Base-by-base conservation (phyloP, 2,113 vertebrate species). In the Pseudorhombus dupliciocellatus region DNA sequence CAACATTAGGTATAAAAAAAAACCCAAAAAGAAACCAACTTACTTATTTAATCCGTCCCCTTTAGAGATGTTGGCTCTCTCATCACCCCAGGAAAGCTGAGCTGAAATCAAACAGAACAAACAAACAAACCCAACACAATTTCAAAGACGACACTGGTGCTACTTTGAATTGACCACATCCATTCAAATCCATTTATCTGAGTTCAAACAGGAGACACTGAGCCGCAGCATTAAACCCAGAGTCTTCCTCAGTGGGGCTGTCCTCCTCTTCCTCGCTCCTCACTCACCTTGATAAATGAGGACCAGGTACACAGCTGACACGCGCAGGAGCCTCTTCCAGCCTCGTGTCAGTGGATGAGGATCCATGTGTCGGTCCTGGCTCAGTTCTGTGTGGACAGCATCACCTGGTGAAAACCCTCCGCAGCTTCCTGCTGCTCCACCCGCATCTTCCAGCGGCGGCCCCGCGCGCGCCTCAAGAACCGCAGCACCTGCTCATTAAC, bases 251-350 rank as follows among this genome's bases (percentile, higher is more conserved):
- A 20, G 54, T 54, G 21, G 15, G 10, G 14, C 22, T 53, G 30
- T 48, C 2, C 6, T 50, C 46, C 46, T n/a, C 40, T 44, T 44
- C 16, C 40, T 44, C 40, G 9, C 44, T 4, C 46, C 46, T 21
- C 5, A 69, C 91, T 93, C 88, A 94, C 93, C 94, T 90, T 92
- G 91, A 91, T 91, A 87, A 73, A 92, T 86, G 21, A 94, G 78
- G 68, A 90, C 79, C 24, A 90, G 83, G 76, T 53, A 89, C 51
- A 91, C 31, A 50, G 88, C 69, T 31, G 91, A 79, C 51, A 81
- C 66, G 68, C 71, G 73, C 46, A 83, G 40, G 24, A 79, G 81
- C 84, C 82, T 87, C 79, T 66, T 90, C 76, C 87, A 83, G 79
- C 84, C 66, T 5, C 79, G 73, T 71, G 82, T 77, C 77, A 89